Conservation (phyloP, 2,797 vertebrate species). For the Danio kyathit region DNA sequence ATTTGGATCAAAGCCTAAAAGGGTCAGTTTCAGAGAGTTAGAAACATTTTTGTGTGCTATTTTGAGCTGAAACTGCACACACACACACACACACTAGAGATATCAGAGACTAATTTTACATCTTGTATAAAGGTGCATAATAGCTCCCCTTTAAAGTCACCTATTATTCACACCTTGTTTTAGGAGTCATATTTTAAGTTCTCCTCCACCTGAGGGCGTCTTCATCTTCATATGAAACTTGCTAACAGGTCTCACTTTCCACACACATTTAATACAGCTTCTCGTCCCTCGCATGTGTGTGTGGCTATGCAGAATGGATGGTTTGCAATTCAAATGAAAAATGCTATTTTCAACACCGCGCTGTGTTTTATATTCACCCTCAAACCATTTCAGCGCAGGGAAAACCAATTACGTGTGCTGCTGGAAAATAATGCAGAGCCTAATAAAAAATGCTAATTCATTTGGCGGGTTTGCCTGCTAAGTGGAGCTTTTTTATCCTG, state of each 20-base stretch:
- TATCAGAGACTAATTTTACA: no score
- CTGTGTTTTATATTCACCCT: constrained; percentile 33
- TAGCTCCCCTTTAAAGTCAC: no score
- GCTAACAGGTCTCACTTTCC: background rate
- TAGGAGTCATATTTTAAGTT: background rate
- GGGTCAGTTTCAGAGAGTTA: no score
- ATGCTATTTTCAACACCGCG: constrained; percentile 35
- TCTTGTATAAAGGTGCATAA: no score
- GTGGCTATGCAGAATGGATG: constrained; percentile 11
- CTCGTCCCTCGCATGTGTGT: background rate
- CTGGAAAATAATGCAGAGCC: constrained; percentile 36
- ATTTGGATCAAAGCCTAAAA: no score
- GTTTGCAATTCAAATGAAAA: constrained; percentile 51
- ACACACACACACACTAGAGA: no score
- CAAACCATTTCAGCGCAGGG: background rate
- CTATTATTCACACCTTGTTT: background rate
- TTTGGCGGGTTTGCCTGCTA: constrained; percentile 36
- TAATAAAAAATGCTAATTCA: constrained; percentile 50
- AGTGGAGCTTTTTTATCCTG: constrained; percentile 10
- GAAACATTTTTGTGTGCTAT: no score
- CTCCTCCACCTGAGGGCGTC: constrained; percentile 55
- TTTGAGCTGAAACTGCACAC: no score
- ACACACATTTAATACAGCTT: constrained; percentile 2
- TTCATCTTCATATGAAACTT: constrained; percentile 8
- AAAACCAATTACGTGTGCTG: constrained; percentile 41